Conservation (phyloP, 2,888 invertebrate genomes). For the Dryococelus australis region DNA sequence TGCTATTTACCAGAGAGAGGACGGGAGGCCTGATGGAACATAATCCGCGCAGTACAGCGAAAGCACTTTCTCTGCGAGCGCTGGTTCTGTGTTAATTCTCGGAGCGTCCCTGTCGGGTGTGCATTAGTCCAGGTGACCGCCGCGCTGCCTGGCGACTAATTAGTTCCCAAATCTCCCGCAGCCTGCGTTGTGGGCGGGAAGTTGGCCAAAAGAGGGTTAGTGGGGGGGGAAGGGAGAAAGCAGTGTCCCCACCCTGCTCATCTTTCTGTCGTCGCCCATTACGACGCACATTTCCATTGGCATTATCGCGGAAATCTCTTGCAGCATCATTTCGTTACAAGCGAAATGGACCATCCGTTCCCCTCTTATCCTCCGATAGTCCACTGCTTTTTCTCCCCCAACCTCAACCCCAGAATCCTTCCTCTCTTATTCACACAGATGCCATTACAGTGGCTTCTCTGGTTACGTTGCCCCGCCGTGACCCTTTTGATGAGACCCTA, state of each 20-base stretch:
- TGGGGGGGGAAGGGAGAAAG: too few relatives aligned
- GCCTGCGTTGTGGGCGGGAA: too few relatives aligned
- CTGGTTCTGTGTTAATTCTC: background rate
- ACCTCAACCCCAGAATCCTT: too few relatives aligned
- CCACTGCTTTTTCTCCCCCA: too few relatives aligned
- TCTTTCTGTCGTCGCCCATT: constrained; percentile 16
- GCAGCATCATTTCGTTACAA: background rate
- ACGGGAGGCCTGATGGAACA: background rate
- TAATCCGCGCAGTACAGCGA: background rate
- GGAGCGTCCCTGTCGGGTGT: background rate
- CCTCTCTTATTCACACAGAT: background rate
- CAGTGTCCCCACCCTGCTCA: background rate
- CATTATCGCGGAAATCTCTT: background rate
- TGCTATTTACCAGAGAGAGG: background rate
- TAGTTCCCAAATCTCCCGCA: background rate
- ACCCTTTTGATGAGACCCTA: background rate
- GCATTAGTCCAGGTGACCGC: background rate
- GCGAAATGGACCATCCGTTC: background rate
- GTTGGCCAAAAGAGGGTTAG: too few relatives aligned
- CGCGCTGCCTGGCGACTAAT: background rate
- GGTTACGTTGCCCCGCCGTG: background rate
- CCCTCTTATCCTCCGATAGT: too few relatives aligned
- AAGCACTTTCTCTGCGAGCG: too few relatives aligned
- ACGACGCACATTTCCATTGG: background rate
- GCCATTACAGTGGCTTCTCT: background rate